These are phyloP conservation scores for Cuniculus paca DNA, from an alignment of 2,797 vertebrate species.

Conservation along the genomic window DNA sequence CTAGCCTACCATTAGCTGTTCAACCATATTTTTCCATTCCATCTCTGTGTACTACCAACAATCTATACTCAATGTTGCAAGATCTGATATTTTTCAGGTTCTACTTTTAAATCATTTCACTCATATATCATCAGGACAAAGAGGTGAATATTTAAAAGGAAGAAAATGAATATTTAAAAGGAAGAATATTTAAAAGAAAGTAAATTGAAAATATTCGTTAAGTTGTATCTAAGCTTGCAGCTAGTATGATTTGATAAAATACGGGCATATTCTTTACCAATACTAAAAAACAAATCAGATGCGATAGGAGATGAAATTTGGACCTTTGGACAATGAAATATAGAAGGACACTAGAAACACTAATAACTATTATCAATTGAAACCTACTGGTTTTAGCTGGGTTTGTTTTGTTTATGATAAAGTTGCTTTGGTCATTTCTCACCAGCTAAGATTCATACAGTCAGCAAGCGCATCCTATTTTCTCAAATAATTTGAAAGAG, in stretches of 20 bases:
- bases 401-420: background rate
- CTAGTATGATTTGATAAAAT: conserved; percentile 59
- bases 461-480: conserved; percentile 49
- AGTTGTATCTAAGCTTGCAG: conserved; percentile 22
- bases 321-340: conserved; percentile 13
- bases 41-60: conserved; percentile 8
- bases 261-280: conserved; percentile 28
- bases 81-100: conserved; percentile 59
- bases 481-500: conserved; percentile 55
- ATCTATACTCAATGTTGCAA: background rate
- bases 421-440: conserved; percentile 62
- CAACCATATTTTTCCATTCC: conserved; percentile 53
- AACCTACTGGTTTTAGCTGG: background rate
- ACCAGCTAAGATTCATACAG: conserved; percentile 59
- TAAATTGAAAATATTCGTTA: conserved; percentile 62
- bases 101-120: conserved; percentile 23
- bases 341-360: conserved; percentile 6
- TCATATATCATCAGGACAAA: conserved; percentile 58
- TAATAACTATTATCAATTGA: conserved; percentile 1
- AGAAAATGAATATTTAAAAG: conserved; percentile 62
- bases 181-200: conserved; percentile 52
- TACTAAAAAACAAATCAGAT: conserved; percentile 33
- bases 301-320: background rate
- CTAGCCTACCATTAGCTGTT: conserved; percentile 12
- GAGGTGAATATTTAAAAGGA: conserved; percentile 51